Conservation (phyloP, 2,888 invertebrate genomes). For the Theristus sp. region DNA sequence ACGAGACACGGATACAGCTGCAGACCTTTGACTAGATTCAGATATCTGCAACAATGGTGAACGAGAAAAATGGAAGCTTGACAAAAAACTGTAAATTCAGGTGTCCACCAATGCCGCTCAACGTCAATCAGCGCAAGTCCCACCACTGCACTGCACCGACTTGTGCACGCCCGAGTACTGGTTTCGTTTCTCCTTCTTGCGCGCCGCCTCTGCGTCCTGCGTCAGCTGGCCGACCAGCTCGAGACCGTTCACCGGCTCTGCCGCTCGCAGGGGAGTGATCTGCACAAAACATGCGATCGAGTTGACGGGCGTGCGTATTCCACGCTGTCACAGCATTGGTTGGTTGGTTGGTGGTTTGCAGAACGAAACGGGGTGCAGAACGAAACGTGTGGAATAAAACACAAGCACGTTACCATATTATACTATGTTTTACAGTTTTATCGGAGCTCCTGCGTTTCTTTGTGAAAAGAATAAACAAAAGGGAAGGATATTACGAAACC, state of each 20-base stretch:
- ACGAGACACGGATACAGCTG: conserved; percentile 50
- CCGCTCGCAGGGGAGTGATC: neutral
- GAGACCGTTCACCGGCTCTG: conserved; percentile 44
- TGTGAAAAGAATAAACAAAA: neutral
- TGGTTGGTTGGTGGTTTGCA: no score
- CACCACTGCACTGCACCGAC: no score
- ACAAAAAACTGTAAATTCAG: neutral
- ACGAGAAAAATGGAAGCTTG: neutral
- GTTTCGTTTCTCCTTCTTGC: conserved; percentile 62
- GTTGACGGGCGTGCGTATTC: no score
- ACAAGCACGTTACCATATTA: no score
- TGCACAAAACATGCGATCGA: neutral
- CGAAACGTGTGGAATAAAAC: neutral
- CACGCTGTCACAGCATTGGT: no score
- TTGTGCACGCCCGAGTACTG: conserved; percentile 61
- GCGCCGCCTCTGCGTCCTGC: conserved; percentile 51
- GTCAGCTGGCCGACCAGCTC: conserved; percentile 49
- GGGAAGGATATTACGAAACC: neutral
- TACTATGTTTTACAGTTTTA: no score
- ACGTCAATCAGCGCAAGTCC: no score
- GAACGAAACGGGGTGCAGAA: neutral
- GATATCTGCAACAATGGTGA: conserved; percentile 35
- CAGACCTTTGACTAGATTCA: conserved; percentile 55
- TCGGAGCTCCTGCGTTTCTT: neutral
- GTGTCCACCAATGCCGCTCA: no score